Evolutionary conservation across 1,140 invertebrate genomes (phyloP).

Genomic region (Lanistes nyassanus): DNA sequence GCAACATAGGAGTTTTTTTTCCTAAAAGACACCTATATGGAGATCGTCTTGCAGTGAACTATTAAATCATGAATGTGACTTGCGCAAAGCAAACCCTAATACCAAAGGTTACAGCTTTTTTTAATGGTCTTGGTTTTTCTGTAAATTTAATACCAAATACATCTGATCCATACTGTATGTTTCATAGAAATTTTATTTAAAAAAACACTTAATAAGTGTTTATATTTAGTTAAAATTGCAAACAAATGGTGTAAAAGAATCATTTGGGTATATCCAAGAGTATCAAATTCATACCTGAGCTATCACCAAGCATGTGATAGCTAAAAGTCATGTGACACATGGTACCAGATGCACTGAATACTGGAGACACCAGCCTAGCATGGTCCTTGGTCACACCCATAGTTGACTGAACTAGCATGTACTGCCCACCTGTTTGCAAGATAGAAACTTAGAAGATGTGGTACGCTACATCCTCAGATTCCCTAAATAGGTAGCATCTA

Average conservation of each 20-base stretch:
- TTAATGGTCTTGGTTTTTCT: background rate
- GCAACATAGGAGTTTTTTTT: background rate
- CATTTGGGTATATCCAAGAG: too few relatives aligned
- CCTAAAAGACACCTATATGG: too few relatives aligned
- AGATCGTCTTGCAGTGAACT: too few relatives aligned
- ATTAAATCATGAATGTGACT: too few relatives aligned
- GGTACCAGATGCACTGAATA: conserved; percentile 48
- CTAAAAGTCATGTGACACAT: conserved; percentile 71
- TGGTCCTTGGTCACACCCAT: conserved; percentile 61
- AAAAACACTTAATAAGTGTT: background rate
- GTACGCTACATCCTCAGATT: too few relatives aligned
- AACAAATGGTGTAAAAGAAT: background rate
- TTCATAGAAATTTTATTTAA: background rate
- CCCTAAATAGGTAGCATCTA: too few relatives aligned
- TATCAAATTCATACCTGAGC: conserved; percentile 62
- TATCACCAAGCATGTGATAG: conserved; percentile 79
- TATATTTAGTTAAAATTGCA: background rate
- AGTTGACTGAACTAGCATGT: conserved; percentile 77
- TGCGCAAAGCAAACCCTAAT: too few relatives aligned
- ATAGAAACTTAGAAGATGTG: too few relatives aligned
- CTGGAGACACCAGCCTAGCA: conserved; percentile 48
- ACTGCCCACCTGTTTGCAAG: conserved; percentile 70
- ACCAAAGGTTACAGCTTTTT: background rate
- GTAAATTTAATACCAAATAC: too few relatives aligned
- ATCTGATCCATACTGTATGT: too few relatives aligned